Evolutionary conservation across 2,113 vertebrate species (phyloP).

Genomic region (Lasiurus borealis): DNA sequence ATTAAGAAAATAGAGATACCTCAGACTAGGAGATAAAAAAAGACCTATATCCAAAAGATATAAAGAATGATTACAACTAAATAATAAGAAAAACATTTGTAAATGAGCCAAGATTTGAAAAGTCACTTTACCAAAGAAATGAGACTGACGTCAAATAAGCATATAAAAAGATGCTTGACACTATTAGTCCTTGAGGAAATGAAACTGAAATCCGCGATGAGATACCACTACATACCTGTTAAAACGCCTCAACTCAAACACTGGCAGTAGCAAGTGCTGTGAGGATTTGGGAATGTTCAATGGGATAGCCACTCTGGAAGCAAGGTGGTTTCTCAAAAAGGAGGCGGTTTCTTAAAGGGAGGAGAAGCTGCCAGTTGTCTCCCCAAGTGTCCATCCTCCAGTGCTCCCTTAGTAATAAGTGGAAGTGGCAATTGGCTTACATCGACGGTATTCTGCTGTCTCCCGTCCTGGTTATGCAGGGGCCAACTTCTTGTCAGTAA

Average conservation of each 20-base stretch:
- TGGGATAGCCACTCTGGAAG: background rate
- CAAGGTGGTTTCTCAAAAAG: background rate
- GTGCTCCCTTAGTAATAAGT: background rate
- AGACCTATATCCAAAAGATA: background rate
- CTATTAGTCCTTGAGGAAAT: background rate
- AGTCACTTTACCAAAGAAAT: background rate
- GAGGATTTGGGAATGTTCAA: background rate
- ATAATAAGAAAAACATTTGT: background rate
- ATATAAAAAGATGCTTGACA: background rate
- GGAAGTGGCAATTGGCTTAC: background rate
- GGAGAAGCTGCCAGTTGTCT: background rate
- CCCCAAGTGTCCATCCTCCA: background rate
- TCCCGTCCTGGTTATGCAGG: background rate
- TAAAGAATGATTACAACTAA: background rate
- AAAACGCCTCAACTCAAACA: background rate
- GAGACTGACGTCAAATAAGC: background rate
- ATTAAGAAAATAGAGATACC: background rate
- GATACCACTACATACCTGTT: background rate
- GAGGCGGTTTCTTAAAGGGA: background rate
- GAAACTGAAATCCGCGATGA: background rate
- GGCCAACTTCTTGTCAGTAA: background rate
- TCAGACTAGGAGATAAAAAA: background rate
- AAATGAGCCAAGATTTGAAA: constrained; percentile 18
- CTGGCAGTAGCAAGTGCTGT: background rate
- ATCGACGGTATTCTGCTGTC: background rate